phyloP scores from a whole-genome alignment of 2,888 invertebrate species.

The Luperina testacea region DNA sequence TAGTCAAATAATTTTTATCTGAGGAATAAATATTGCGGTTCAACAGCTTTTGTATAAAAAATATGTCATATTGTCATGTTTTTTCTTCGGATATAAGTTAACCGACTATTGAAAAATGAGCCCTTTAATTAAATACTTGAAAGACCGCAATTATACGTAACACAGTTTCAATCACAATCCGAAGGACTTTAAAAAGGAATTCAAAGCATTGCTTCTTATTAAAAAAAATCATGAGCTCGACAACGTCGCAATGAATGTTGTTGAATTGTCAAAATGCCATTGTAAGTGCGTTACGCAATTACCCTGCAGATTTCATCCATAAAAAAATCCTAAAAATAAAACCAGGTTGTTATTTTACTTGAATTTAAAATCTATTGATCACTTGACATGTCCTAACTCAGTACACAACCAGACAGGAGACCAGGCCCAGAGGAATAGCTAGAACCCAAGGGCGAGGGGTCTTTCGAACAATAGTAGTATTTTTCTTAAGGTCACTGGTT shows the following conservation, averaged over 20 bases:
- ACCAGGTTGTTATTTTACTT: neutral
- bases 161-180: neutral
- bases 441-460: conserved; percentile 45
- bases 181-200: neutral
- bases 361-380: conserved; percentile 1
- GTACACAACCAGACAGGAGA: neutral
- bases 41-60: neutral
- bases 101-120: neutral
- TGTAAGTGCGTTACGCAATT: neutral
- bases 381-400: neutral
- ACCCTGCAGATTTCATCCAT: neutral
- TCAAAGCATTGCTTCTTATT: neutral
- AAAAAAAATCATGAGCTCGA: neutral
- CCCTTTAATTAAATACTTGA: too few species aligned
- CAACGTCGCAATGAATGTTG: too few species aligned
- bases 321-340: neutral
- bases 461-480: conserved; percentile 61
- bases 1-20: neutral
- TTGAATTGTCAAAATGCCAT: neutral
- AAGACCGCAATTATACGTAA: neutral
- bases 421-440: conserved; percentile 51
- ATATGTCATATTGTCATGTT: neutral
- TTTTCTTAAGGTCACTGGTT: conserved; percentile 63
- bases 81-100: neutral
- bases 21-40: neutral